Conservation (phyloP, 1,140 invertebrate genomes). For the Helicoverpa armigera region DNA sequence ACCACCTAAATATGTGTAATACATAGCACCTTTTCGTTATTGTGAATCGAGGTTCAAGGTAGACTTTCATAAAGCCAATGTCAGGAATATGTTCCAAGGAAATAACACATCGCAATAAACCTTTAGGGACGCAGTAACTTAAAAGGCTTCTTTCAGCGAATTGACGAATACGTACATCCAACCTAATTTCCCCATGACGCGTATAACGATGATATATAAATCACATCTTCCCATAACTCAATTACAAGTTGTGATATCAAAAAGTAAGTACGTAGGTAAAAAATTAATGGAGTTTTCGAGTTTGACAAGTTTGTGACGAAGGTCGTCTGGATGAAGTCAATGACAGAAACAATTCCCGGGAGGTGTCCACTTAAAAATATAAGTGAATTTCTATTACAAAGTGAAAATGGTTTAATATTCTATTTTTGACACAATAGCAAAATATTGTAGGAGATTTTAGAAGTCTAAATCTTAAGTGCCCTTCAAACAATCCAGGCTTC, state of each 20-base stretch:
- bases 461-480: too few relatives aligned
- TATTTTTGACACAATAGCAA: too few relatives aligned
- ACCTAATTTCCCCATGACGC: not conserved
- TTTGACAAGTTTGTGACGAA: conserved; percentile 33
- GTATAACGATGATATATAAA: not conserved
- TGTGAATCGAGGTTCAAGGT: conserved; percentile 11
- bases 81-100: conserved; percentile 20
- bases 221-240: not conserved
- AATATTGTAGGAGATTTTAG: too few relatives aligned
- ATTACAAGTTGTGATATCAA: not conserved
- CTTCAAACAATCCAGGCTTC: too few relatives aligned
- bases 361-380: not conserved
- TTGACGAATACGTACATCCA: not conserved
- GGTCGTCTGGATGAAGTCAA: conserved; percentile 1
- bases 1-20: too few relatives aligned
- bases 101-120: conserved; percentile 28
- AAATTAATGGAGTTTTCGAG: conserved; percentile 26
- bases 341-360: conserved; percentile 4
- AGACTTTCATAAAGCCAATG: conserved; percentile 26
- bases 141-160: not conserved
- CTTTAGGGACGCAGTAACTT: conserved; percentile 6
- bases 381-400: not conserved
- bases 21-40: not conserved
- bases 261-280: not conserved
- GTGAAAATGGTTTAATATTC: not conserved